Evolutionary conservation across 1,140 invertebrate genomes (phyloP).

Genomic region (Scaptomyza graminum): DNA sequence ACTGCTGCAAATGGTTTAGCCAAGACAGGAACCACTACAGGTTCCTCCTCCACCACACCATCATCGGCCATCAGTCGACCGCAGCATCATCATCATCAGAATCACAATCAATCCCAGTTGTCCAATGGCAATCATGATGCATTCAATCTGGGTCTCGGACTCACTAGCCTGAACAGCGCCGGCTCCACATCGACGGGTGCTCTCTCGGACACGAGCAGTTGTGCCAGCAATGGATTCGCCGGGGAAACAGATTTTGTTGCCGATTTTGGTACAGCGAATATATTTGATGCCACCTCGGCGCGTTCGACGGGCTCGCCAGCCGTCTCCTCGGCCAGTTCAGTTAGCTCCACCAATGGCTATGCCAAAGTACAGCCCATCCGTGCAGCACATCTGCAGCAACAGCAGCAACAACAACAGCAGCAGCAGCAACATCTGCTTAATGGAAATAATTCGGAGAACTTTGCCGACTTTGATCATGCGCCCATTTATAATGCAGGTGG

Average conservation of each 20-base stretch:
- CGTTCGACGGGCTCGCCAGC: constrained; percentile 70
- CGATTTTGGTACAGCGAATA: constrained; percentile 87
- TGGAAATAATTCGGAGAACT: constrained; percentile 83
- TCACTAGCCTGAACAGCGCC: constrained; percentile 69
- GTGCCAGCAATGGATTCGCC: constrained; percentile 82
- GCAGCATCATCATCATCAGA: constrained; percentile 66
- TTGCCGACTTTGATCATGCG: constrained; percentile 91
- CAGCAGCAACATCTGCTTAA: constrained; percentile 54
- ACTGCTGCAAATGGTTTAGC: constrained; percentile 68
- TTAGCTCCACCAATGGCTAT: constrained; percentile 75
- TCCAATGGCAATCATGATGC: constrained; percentile 56
- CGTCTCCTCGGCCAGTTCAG: constrained; percentile 67
- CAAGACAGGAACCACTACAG: constrained; percentile 23
- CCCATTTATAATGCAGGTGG: constrained; percentile 87
- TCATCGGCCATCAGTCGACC: constrained; percentile 71
- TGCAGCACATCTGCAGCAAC: constrained; percentile 67
- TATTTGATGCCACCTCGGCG: constrained; percentile 84
- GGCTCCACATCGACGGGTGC: constrained; percentile 83
- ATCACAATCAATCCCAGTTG: constrained; percentile 18
- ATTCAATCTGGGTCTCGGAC: constrained; percentile 44
- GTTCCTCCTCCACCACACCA: not conserved
- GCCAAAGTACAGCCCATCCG: constrained; percentile 79
- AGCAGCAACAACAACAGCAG: constrained; percentile 53
- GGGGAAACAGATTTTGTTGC: constrained; percentile 86
- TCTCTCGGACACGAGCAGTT: constrained; percentile 77